Evolutionary conservation across 2,113 vertebrate genomes (phyloP), one percentile per base, ranked within the genome.

Genomic region (Apteryx owenii): DNA sequence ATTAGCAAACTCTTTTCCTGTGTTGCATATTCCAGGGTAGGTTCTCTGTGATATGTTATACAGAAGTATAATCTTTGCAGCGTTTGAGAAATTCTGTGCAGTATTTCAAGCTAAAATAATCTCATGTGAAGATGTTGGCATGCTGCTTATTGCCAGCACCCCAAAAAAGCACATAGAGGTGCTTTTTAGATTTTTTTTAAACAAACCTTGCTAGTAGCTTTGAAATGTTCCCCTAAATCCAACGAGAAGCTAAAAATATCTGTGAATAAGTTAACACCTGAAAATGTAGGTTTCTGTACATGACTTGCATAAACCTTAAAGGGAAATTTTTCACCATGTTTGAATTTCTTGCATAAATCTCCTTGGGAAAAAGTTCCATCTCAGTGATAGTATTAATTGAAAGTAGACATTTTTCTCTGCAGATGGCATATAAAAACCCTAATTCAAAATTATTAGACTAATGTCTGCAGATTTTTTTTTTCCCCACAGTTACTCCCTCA

Each of bases 311-410:
- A 76, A 81, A 84, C 56, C 42, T 7, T 91, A 93, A 85, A 93
- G 79, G 62, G 76, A 84, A 71, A 38, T 20, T 64, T 83, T 89
- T 89, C 69, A 84, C 85, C 42, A 7, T 66, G 31, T 90, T 89
- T 93, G 88, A 95, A 92, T 93, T 94, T 83, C 86, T 94, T 92
- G 90, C 71, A 91, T 93, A 94, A 95, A 95, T 96, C 48, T 97
- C 91, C 83, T 91, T 65, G 53, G 61, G 23, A 83, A 82, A 88
- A 82, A 73, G 53, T 38, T 84, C 54, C 62, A 80, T 78, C 85
- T 75, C 79, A 87, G 46, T 78, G 85, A 64, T 93, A 93, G 61
- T 85, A 93, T 95, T 12, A 50, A 88, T 81, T 69, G 72, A 73
- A 88, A 80, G 56, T 82, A 92, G 95, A 93, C 64, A 51, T 56